Percentiles rank a stretch among this genome's conserved stretches.
Conservation (phyloP, 2,888 invertebrate species). For the Lumbricus terrestris region DNA sequence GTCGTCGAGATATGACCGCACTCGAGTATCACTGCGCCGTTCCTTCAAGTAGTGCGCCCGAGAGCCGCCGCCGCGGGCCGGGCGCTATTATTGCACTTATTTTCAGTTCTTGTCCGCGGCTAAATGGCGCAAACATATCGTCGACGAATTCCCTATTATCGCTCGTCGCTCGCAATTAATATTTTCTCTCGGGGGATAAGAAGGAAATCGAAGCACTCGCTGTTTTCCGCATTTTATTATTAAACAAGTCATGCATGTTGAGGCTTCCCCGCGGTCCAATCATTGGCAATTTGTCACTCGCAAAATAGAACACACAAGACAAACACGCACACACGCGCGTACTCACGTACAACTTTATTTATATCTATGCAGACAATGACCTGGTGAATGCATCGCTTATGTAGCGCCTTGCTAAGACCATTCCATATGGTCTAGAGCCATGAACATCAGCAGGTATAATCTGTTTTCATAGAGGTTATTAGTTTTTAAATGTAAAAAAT, state of each 20-base stretch:
- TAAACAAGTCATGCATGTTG: neutral
- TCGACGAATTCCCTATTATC: neutral
- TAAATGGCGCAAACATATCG: neutral
- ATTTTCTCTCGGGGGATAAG: neutral
- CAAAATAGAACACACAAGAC: neutral
- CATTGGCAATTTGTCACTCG: neutral
- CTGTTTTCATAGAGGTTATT: too few relatives aligned
- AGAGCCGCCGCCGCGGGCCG: neutral
- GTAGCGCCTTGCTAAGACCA: too few relatives aligned
- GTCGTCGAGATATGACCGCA: neutral
- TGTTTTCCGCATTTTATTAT: neutral
- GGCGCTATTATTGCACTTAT: neutral
- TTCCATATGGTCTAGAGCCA: too few relatives aligned
- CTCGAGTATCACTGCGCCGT: conserved; percentile 17
- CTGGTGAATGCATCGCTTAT: too few relatives aligned
- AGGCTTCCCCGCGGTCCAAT: neutral
- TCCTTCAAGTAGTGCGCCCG: conserved; percentile 13
- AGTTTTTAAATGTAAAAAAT: too few relatives aligned
- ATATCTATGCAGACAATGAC: too few relatives aligned
- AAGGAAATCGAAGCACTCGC: neutral
- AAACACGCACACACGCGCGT: neutral
- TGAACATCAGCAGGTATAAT: too few relatives aligned
- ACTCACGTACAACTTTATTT: neutral
- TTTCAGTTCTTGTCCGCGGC: neutral
- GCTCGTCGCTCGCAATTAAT: neutral